These are phyloP conservation scores for Acridotheres tristis DNA, from an alignment of 2,797 vertebrate genomes.

Conservation along the genomic window DNA sequence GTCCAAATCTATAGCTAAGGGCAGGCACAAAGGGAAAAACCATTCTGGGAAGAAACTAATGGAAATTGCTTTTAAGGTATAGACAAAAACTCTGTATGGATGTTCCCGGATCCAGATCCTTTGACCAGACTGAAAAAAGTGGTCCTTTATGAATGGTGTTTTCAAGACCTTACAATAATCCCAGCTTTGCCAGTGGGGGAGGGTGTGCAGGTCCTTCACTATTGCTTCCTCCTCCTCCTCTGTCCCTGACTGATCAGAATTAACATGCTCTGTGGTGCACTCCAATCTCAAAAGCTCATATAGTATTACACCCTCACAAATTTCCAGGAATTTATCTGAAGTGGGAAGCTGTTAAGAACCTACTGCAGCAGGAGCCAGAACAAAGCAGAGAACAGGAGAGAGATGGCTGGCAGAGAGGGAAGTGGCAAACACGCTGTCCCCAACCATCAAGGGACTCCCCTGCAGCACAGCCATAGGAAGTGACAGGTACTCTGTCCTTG, in stretches of 20 bases:
- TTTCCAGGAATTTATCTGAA: not conserved
- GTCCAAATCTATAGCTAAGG: not conserved
- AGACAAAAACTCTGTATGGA: not conserved
- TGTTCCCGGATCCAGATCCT: not conserved
- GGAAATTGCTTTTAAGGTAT: not conserved
- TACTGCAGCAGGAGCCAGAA: not conserved
- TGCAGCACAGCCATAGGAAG: fast-evolving
- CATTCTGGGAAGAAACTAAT: not conserved
- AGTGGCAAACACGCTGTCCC: not conserved
- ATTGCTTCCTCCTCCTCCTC: not conserved
- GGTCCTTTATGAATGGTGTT: not conserved
- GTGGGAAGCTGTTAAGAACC: not conserved
- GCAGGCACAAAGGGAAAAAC: not conserved
- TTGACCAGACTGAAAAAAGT: slow-evolving; percentile 26
- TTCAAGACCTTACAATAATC: slow-evolving; percentile 10
- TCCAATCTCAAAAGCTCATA: not conserved
- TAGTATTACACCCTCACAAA: not conserved
- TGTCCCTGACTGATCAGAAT: not conserved
- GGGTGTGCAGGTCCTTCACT: not conserved
- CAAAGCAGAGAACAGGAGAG: not conserved
- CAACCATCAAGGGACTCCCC: not conserved
- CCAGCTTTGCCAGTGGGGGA: not conserved
- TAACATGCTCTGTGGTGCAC: not conserved
- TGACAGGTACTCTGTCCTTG: not conserved
- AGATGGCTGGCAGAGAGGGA: not conserved